Evolutionary conservation across 2,113 vertebrate genomes (phyloP).

Genomic region (Phocoena sinus): DNA sequence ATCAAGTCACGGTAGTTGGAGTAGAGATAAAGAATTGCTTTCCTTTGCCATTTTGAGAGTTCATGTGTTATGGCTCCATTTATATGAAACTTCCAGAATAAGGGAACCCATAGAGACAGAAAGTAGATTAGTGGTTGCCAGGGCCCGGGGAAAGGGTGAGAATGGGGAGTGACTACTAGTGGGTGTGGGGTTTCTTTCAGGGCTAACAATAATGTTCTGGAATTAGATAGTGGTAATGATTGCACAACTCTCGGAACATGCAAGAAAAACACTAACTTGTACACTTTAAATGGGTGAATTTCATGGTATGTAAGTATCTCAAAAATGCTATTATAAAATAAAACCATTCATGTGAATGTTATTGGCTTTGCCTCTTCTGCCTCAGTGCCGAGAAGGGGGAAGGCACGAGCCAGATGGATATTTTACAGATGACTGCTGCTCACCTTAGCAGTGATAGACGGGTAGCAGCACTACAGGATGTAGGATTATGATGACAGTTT

Average conservation of each 20-base stretch:
- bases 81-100: neutral
- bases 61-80: neutral
- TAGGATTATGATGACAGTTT: neutral
- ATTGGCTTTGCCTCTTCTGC: neutral
- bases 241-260: neutral
- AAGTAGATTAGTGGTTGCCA: neutral
- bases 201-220: neutral
- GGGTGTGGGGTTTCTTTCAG: neutral
- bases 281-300: neutral
- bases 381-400: neutral
- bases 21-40: neutral
- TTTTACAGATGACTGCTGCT: neutral
- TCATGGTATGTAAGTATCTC: neutral
- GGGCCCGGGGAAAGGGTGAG: neutral
- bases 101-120: neutral
- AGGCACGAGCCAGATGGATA: neutral
- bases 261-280: neutral
- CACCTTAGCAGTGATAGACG: neutral
- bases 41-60: neutral
- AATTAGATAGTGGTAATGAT: neutral
- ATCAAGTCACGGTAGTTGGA: neutral
- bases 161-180: neutral
- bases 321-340: neutral
- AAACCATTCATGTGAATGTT: neutral
- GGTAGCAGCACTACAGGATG: neutral